Evolutionary conservation across 2,888 invertebrate species (phyloP), one percentile per base, ranked within the genome.

Genomic region (Buathra laborator): DNA sequence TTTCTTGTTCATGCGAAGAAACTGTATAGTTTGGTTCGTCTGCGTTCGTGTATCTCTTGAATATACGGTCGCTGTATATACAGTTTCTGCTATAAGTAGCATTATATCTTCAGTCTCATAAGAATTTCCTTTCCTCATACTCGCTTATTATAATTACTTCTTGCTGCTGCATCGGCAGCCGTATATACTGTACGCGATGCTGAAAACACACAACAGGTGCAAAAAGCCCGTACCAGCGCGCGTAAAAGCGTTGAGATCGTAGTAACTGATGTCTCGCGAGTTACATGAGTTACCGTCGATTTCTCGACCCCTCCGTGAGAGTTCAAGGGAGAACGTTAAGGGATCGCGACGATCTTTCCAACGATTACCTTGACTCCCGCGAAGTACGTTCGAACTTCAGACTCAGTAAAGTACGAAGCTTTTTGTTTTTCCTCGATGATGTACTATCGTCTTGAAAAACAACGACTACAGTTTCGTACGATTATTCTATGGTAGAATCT

Each of bases 261-360:
- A 37, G 51, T 48, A 5, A 16, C 37, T 32, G 76, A 76, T 76
- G 64, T 53, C 76, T 51, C 76, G 66, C 12, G 37, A 19, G 43
- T 32, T 37, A 62, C 59, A 46, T 72, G 37, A 76, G 76, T 76
- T 64, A 66, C 64, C 29, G 64, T 64, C 51, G 76, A 76, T 66
- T 76, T 43, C 76, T 43, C 76, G 76, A 76, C 66, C 76, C 19
- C 64, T 6, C 32, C 14, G n/a, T 32, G 29, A 29, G 7, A 46
- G 76, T 76, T 76, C 76, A 76, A 76, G 66, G 76, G 37, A 43
- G 37, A 19, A 66, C 10, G n/a, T 37, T 16, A 43, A n/a, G 24
- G 43, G 16, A 32, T 37, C 37, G 29, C 16, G 37, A 64, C 48
- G 71, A 37, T 51, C 29, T 16, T 24, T 51, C 32, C 66, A 43